These are phyloP conservation scores for Antennarius striatus DNA, from an alignment of 2,113 vertebrate genomes.

Conservation along the genomic window DNA sequence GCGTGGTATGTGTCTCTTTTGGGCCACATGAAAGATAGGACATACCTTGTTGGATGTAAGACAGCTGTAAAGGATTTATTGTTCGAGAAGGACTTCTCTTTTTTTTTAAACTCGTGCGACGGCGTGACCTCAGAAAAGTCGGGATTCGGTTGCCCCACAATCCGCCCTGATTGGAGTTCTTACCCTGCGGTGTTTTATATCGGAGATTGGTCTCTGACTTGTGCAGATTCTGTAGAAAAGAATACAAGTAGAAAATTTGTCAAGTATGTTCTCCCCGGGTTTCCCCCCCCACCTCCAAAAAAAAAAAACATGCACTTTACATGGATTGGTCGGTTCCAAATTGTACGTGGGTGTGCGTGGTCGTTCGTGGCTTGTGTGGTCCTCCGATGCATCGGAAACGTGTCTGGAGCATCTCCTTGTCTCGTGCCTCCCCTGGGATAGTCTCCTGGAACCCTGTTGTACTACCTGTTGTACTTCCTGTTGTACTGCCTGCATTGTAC, in stretches of 20 bases:
- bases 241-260: not conserved
- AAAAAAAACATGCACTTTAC: no score
- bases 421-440: no score
- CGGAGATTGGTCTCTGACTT: not conserved
- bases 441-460: no score
- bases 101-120: not conserved
- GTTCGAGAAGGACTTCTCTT: slow-evolving; percentile 13
- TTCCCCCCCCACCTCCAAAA: no score
- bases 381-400: no score
- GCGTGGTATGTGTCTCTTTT: slow-evolving; percentile 30
- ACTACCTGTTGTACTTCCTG: no score
- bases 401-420: no score
- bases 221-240: not conserved
- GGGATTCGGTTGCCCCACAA: slow-evolving; percentile 3
- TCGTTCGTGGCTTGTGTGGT: no score
- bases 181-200: not conserved
- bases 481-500: no score
- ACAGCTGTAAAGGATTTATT: slow-evolving; percentile 18
- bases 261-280: no score
- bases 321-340: no score
- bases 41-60: slow-evolving; percentile 33
- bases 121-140: slow-evolving; percentile 16
- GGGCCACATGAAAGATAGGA: slow-evolving; percentile 35
- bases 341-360: no score
- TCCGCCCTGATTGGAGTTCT: not conserved